Conservation (phyloP, 2,113 vertebrate species). For the Corythornis vintsioides region DNA sequence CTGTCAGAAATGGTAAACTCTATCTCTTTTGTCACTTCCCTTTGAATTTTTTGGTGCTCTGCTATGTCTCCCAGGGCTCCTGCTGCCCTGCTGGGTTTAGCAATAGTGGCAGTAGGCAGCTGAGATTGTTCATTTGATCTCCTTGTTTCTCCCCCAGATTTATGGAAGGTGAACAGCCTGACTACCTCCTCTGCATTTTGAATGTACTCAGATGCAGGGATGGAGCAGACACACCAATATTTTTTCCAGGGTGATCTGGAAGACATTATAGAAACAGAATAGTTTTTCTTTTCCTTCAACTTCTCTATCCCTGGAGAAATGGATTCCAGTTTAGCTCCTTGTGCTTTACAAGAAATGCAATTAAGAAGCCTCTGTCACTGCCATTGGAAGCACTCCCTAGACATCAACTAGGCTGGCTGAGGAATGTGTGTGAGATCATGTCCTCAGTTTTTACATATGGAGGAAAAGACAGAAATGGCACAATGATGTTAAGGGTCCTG, state of each 20-base stretch:
- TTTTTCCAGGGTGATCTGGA: neutral
- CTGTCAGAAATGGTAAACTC: neutral
- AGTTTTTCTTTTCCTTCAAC: neutral
- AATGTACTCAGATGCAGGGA: neutral
- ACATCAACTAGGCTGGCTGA: neutral
- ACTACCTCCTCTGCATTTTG: neutral
- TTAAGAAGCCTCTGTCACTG: neutral
- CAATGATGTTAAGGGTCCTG: neutral
- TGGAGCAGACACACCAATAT: neutral
- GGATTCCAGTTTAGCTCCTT: slow-evolving; percentile 31
- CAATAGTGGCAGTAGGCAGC: slow-evolving; percentile 43
- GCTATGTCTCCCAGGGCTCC: slow-evolving; percentile 35
- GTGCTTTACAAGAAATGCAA: slow-evolving; percentile 4
- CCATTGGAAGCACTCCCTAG: neutral
- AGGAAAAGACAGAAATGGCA: neutral
- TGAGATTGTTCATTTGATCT: slow-evolving; percentile 53
- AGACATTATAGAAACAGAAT: neutral
- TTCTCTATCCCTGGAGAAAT: neutral
- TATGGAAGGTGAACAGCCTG: slow-evolving; percentile 24
- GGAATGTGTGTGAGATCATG: neutral
- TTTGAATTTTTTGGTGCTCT: neutral
- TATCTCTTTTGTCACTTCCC: neutral
- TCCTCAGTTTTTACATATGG: neutral
- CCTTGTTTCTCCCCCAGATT: neutral
- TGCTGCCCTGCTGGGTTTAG: slow-evolving; percentile 4